phyloP scores from a whole-genome alignment of 2,888 invertebrate species.

The Ichneumoninae sp. region DNA sequence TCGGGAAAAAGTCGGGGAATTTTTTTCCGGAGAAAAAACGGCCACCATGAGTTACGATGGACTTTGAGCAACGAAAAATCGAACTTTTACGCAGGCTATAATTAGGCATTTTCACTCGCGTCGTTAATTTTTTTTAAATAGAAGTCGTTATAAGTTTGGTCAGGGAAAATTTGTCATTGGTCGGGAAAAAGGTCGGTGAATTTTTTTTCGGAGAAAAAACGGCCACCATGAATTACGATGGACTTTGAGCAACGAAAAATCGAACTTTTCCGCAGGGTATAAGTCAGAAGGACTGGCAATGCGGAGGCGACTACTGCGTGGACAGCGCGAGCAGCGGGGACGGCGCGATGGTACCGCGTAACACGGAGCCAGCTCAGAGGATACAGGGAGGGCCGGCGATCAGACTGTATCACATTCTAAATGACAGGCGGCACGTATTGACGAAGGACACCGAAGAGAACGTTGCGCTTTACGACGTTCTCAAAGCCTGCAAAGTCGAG shows the following conservation, averaged over 20 bases:
- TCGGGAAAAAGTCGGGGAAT: neutral
- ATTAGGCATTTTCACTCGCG: conserved; percentile 52
- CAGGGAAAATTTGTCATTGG: too few species aligned
- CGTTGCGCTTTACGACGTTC: conserved; percentile 96
- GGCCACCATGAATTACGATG: conserved; percentile 3
- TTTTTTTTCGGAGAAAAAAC: conserved; percentile 24
- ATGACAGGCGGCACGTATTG: conserved; percentile 97
- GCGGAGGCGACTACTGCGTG: conserved; percentile 80
- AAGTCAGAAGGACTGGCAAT: conserved; percentile 82
- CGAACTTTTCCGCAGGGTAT: conserved; percentile 74
- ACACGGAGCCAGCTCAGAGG: conserved; percentile 83
- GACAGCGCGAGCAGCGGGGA: conserved; percentile 77
- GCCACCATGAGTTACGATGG: conserved; percentile 5
- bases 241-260: neutral
- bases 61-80: neutral
- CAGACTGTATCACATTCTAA: conserved; percentile 95
- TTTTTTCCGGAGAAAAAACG: conserved; percentile 20
- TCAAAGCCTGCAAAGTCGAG: conserved; percentile 94
- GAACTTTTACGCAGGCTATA: conserved; percentile 74
- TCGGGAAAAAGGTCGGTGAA: too few species aligned
- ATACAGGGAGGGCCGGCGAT: conserved; percentile 97
- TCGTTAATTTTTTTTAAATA: too few species aligned
- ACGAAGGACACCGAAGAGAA: conserved; percentile 97
- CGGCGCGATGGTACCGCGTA: conserved; percentile 78
- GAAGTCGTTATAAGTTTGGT: too few species aligned